Evolutionary conservation across 1,140 invertebrate species (phyloP), one percentile per base, ranked within the genome.

Genomic region (Pogonomyrmex barbatus): DNA sequence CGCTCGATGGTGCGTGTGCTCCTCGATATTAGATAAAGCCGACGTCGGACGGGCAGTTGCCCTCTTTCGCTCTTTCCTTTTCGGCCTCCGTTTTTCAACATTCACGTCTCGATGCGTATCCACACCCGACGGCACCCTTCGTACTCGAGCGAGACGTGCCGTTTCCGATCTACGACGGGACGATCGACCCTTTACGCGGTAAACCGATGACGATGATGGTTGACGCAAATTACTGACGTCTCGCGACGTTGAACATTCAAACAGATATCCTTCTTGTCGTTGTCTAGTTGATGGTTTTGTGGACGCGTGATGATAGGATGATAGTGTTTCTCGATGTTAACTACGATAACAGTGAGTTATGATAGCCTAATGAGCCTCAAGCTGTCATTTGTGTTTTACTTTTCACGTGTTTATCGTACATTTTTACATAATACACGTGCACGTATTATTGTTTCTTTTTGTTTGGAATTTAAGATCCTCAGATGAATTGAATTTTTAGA

Each of bases 1-100:
- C 86, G 65, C 67, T 62, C 79, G 86, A 76, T 67, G 54, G 63
- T 65, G 36, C 9, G 87, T 67, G 87, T 12, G 67, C 84, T 75
- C 88, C 79, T 87, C 82, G 91, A 92, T 92, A 93, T 78, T 90
- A 92, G 91, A 93, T 92, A 92, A 92, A 91, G 79, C 68, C 82
- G 63, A 56, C 67, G 24, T 39, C 76, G 60, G 39, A 65, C 45
- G 73, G 52, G 60, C 86, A 70, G 78, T 82, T 78, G 70, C 62
- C 54, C 68, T 45, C 52, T 82, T 65, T 71, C 33, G 39, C 42
- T 77, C 70, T 73, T 24, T 47, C 36, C 42, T 50, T 45, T 30
- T 78, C 42, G 10, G 17, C n/a, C 58, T 62, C 14, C 24, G 30
- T n/a, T 17, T 78, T 63, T 78, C 52, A 60, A 45, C 73, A 30